Percentiles rank a stretch among this genome's conserved stretches.
Evolutionary conservation across 1,140 invertebrate species (phyloP).

Genomic region (Aphaenogaster floridana): DNA sequence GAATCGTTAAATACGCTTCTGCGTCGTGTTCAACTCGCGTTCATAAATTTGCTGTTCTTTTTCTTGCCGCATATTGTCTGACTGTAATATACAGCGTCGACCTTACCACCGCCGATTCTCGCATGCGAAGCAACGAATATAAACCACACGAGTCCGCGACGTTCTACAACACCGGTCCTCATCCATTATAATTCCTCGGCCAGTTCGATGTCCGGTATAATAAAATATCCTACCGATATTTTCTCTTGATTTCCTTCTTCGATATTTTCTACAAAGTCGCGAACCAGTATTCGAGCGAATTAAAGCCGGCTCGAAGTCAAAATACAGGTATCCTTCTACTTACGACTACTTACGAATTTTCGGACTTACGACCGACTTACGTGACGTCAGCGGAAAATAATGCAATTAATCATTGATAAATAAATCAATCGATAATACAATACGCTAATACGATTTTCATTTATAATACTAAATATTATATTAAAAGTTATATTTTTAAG

Average conservation of each 20-base stretch:
- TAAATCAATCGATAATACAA: no score
- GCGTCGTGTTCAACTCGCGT: neutral
- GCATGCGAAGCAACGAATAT: neutral
- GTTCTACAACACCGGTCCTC: neutral
- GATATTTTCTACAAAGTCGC: neutral
- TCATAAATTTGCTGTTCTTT: conserved; percentile 19
- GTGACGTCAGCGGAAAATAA: no score
- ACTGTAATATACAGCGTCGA: conserved; percentile 10
- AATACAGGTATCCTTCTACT: no score
- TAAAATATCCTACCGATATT: neutral
- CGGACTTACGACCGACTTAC: no score
- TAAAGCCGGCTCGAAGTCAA: neutral
- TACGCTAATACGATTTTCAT: no score
- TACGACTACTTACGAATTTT: no score
- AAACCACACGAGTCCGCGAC: neutral
- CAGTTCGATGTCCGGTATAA: neutral
- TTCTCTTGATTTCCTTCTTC: neutral
- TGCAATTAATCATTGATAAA: no score
- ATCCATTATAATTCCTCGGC: neutral
- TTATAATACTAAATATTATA: no score
- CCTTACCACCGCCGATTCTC: conserved; percentile 15
- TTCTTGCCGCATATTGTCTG: conserved; percentile 1
- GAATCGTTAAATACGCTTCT: conserved; percentile 28
- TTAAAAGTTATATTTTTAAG: no score
- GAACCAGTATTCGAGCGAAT: neutral